Percentiles rank a stretch among this genome's conserved stretches.
Conservation (phyloP, 2,888 invertebrate species). For the Cacoxenus indagator region DNA sequence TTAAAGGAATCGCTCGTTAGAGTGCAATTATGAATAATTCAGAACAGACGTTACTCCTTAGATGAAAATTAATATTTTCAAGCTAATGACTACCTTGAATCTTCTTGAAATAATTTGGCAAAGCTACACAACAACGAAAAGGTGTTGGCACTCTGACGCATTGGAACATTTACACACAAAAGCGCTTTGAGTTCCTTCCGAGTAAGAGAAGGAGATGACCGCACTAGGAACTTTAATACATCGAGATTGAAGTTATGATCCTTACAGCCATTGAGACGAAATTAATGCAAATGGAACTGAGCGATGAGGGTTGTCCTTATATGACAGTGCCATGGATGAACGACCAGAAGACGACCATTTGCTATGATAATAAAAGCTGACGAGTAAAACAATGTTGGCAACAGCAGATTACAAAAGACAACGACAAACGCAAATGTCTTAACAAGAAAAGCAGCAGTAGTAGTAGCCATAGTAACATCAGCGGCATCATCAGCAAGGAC, state of each 20-base stretch:
- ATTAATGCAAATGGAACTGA: background rate
- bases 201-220: background rate
- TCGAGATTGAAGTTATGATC: conserved; percentile 11
- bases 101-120: too few species aligned
- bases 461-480: background rate
- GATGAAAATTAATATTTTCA: too few species aligned
- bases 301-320: background rate
- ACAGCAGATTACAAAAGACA: conserved; percentile 10
- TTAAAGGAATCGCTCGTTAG: too few species aligned
- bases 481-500: background rate
- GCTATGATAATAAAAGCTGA: conserved; percentile 15
- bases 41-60: too few species aligned
- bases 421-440: background rate
- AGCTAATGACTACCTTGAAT: too few species aligned
- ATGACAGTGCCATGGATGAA: background rate
- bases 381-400: background rate
- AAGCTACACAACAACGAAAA: too few species aligned
- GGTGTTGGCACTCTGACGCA: too few species aligned
- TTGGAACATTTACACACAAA: too few species aligned
- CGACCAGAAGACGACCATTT: background rate
- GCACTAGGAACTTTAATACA: background rate
- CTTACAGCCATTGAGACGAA: background rate
- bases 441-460: background rate
- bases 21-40: too few species aligned
- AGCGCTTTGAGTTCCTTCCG: background rate